These are phyloP conservation scores for Uloborus diversus DNA, from an alignment of 1,140 invertebrate genomes.

Conservation along the genomic window DNA sequence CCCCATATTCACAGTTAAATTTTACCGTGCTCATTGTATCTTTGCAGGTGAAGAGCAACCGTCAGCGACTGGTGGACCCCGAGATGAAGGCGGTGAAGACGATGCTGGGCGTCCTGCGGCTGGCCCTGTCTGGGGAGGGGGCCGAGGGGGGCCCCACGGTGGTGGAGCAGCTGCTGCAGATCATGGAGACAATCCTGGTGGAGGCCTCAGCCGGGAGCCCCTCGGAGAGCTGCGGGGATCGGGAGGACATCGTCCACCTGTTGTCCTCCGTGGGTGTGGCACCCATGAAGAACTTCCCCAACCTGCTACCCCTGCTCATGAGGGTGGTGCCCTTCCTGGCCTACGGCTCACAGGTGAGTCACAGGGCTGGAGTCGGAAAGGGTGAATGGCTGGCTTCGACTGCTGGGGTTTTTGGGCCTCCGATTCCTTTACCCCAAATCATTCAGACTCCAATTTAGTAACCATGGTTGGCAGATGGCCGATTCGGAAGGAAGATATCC, in stretches of 20 bases:
- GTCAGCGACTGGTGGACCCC: conserved; percentile 70
- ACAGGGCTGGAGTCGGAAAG: no score
- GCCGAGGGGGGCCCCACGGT: conserved; percentile 74
- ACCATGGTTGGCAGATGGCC: no score
- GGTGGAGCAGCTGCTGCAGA: conserved; percentile 85
- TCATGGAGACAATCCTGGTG: conserved; percentile 91
- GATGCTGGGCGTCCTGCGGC: conserved; percentile 74
- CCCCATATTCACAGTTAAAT: no score
- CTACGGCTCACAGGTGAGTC: conserved; percentile 59
- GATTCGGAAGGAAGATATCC: no score
- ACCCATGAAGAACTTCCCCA: conserved; percentile 63
- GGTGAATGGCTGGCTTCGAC: no score
- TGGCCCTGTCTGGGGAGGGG: conserved; percentile 63
- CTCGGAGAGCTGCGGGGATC: conserved; percentile 81
- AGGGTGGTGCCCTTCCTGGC: conserved; percentile 91
- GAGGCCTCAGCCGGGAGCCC: conserved; percentile 85
- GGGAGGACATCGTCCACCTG: conserved; percentile 75
- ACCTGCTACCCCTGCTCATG: conserved; percentile 74
- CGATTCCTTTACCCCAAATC: no score
- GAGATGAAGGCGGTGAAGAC: conserved; percentile 76
- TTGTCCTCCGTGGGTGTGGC: conserved; percentile 29
- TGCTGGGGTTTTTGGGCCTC: no score
- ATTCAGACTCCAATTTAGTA: no score
- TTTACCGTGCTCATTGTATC: no score
- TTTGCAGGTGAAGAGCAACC: conserved; percentile 64